Conservation (phyloP, 2,797 vertebrate species). For the Gymnothorax javanicus region DNA sequence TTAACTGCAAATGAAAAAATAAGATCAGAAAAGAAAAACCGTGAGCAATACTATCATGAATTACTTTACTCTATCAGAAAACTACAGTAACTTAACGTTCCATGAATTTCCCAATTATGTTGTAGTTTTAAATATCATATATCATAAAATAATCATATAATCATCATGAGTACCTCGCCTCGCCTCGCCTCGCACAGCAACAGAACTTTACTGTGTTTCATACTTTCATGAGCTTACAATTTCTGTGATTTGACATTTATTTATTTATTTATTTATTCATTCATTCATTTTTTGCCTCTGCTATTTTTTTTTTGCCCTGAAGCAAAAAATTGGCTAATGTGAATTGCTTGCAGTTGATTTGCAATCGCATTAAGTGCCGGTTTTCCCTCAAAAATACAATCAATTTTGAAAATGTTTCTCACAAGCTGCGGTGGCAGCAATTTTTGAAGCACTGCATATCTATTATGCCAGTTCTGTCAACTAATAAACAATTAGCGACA, state of each 20-base stretch:
- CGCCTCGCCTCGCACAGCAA: neutral
- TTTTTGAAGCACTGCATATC: neutral
- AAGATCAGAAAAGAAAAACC: too few species aligned
- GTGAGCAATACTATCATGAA: too few species aligned
- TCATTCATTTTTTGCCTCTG: too few species aligned
- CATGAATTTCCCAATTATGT: too few species aligned
- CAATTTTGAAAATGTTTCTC: neutral
- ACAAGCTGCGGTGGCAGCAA: neutral
- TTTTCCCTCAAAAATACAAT: neutral
- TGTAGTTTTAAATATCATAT: too few species aligned
- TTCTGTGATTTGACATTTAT: neutral
- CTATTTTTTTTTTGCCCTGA: neutral
- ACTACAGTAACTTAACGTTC: too few species aligned
- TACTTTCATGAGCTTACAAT: neutral
- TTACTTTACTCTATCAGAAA: too few species aligned
- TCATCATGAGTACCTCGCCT: too few species aligned
- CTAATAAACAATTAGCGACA: too few species aligned
- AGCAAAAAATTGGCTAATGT: neutral
- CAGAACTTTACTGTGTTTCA: neutral
- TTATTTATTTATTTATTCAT: too few species aligned
- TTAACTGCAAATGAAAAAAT: too few species aligned
- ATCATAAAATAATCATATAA: neutral
- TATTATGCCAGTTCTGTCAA: neutral
- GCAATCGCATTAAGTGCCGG: neutral
- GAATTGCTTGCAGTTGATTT: neutral